Conservation (phyloP, 2,797 vertebrate genomes). For the Urosaurus nigricauda region DNA sequence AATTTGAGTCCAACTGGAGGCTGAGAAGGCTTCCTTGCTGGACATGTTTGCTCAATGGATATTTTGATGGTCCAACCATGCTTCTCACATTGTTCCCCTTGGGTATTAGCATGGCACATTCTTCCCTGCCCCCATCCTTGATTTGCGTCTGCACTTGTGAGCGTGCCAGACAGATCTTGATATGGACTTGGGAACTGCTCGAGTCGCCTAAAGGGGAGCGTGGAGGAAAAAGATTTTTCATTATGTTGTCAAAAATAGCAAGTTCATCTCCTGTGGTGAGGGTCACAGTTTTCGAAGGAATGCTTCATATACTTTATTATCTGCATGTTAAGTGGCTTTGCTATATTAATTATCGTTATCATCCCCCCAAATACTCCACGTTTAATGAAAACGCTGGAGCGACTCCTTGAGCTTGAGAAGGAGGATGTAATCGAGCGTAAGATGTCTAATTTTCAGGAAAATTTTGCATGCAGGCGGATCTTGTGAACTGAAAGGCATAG, state of each 20-base stretch:
- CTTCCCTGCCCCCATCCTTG: background rate
- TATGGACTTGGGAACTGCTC: conserved; percentile 45
- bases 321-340: conserved; percentile 62
- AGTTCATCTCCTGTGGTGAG: conserved; percentile 66
- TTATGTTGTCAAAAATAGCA: conserved; percentile 54
- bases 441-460: conserved; percentile 65
- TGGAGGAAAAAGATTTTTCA: conserved; percentile 37
- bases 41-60: no score
- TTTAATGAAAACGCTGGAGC: conserved; percentile 55
- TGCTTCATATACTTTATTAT: conserved; percentile 53
- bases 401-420: conserved; percentile 44
- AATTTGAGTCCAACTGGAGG: background rate
- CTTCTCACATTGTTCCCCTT: background rate
- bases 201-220: conserved; percentile 44
- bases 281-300: conserved; percentile 63
- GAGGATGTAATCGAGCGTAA: conserved; percentile 58
- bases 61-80: no score
- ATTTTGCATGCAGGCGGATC: conserved; percentile 68
- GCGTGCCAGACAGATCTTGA: conserved; percentile 18
- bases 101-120: background rate
- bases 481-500: conserved; percentile 56
- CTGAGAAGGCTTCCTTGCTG: no score
- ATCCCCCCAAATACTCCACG: conserved; percentile 35
- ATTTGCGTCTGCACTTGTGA: background rate
- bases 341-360: conserved; percentile 63